phyloP scores from a whole-genome alignment of 1,140 invertebrate species.

The Drosophila oshimai region DNA sequence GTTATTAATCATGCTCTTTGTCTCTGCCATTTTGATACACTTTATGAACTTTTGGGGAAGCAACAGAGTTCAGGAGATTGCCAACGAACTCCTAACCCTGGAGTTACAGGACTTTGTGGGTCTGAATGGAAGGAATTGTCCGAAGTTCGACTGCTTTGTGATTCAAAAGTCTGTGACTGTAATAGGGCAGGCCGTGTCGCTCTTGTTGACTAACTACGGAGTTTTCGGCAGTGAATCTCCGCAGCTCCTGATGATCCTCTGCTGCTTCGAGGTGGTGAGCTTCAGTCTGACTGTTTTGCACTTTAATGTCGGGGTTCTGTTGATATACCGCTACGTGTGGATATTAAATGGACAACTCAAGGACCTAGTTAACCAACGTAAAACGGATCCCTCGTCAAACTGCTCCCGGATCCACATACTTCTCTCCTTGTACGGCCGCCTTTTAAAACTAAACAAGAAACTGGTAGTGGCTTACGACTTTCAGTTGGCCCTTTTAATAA shows the following conservation, averaged over 20 bases:
- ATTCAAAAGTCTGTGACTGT: not conserved
- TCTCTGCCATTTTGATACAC: not conserved
- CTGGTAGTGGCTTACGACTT: conserved; percentile 6
- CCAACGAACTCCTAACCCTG: conserved; percentile 20
- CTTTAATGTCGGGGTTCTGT: conserved; percentile 11
- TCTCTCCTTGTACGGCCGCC: conserved; percentile 7
- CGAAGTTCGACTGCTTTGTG: not conserved
- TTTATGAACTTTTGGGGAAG: conserved; percentile 13
- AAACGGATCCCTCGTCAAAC: not conserved
- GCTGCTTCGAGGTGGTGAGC: not conserved
- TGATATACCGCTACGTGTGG: conserved; percentile 44
- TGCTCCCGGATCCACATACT: conserved; percentile 7
- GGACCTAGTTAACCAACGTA: not conserved
- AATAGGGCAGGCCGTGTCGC: not conserved
- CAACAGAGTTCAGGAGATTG: not conserved
- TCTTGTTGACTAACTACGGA: not conserved
- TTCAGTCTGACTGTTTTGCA: conserved; percentile 17
- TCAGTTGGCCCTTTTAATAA: conserved; percentile 10
- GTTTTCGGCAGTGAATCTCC: not conserved
- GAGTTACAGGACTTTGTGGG: not conserved
- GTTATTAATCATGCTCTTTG: not conserved
- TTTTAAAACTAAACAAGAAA: conserved; percentile 7
- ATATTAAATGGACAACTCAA: conserved; percentile 30
- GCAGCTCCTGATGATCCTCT: not conserved
- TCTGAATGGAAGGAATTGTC: not conserved